phyloP scores from a whole-genome alignment of 2,797 vertebrate genomes.

The Falco berigora region DNA sequence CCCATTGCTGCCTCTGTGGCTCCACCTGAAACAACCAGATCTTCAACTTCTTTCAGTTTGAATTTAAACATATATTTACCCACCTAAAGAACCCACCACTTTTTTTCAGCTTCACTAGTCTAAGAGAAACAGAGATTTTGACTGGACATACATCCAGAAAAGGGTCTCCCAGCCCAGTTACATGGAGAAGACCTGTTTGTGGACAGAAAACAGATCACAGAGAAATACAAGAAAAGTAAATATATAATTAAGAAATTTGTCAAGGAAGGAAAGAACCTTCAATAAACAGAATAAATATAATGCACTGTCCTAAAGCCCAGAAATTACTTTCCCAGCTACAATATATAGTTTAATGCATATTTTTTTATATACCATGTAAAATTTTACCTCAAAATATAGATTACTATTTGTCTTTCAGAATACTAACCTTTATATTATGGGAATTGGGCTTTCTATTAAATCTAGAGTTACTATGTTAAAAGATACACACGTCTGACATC shows the following conservation, averaged over 20 bases:
- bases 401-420: not conserved
- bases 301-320: not conserved
- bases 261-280: not conserved
- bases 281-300: not conserved
- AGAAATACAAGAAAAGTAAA: not conserved
- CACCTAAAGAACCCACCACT: not conserved
- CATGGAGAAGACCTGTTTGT: not conserved
- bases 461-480: not conserved
- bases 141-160: not conserved
- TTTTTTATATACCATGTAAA: not conserved
- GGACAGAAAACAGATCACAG: not conserved
- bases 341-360: not conserved
- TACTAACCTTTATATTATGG: not conserved
- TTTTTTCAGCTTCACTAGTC: not conserved
- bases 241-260: not conserved
- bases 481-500: not conserved
- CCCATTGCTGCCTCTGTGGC: not conserved
- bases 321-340: not conserved
- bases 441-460: not conserved
- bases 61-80: not conserved
- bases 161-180: not conserved
- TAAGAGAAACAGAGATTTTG: not conserved
- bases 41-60: not conserved
- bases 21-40: not conserved
- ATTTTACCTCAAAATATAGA: not conserved